A percentile compares a stretch with the other conserved stretches of the same genome.
These are phyloP conservation scores for Enteromius thamalakanensis DNA, from an alignment of 2,797 vertebrate species.

Conservation along the genomic window DNA sequence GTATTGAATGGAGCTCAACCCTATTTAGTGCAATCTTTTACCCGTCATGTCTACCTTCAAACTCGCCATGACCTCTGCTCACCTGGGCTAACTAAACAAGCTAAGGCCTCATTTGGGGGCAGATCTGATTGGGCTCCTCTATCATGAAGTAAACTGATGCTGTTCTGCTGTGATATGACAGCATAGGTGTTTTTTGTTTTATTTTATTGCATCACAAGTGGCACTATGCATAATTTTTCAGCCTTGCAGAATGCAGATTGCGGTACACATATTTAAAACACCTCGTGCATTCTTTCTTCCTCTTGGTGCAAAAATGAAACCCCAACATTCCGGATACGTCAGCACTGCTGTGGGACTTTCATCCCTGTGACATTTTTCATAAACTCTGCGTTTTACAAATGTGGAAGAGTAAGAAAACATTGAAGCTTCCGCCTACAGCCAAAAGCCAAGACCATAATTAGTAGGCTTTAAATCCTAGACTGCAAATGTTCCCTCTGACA, in stretches of 20 bases:
- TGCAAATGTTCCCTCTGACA: slow-evolving; percentile 72
- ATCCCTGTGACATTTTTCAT: slow-evolving; percentile 15
- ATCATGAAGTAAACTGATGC: slow-evolving; percentile 65
- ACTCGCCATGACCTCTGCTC: slow-evolving; percentile 59
- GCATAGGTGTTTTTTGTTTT: slow-evolving; percentile 43
- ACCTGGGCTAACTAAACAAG: slow-evolving; percentile 44
- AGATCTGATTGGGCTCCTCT: slow-evolving; percentile 61
- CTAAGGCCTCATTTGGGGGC: slow-evolving; percentile 49
- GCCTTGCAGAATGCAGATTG: slow-evolving; percentile 48
- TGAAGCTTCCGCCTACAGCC: slow-evolving; percentile 57
- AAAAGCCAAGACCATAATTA: slow-evolving; percentile 71
- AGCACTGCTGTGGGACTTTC: slow-evolving; percentile 50
- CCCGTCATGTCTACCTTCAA: slow-evolving; percentile 57
- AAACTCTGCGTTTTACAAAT: slow-evolving; percentile 57
- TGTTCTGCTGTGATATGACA: slow-evolving; percentile 64
- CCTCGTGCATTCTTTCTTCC: slow-evolving; percentile 60
- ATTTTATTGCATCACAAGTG: slow-evolving; percentile 62
- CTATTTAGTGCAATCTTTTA: slow-evolving; percentile 61
- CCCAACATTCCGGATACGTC: slow-evolving; percentile 63
- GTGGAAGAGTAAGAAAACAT: slow-evolving; percentile 55
- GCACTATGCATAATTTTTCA: slow-evolving; percentile 62
- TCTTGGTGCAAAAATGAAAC: slow-evolving; percentile 62
- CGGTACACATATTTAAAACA: slow-evolving; percentile 61
- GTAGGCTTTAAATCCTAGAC: slow-evolving; percentile 69
- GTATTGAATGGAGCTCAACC: slow-evolving; percentile 57